phyloP scores from a whole-genome alignment of 2,113 vertebrate genomes.

The pig (Sus scrofa) region T2T-Sscrofa CM000823.6:2860501-2861000 shows the following conservation, averaged over 20 bases:
- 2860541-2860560: background rate
- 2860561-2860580: background rate
- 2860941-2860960: background rate
- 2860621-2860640: background rate
- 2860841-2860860: background rate
- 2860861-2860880: background rate
- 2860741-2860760: background rate
- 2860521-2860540: background rate
- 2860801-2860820: background rate
- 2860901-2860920: fast-evolving
- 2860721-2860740: background rate
- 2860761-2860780: background rate
- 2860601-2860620: background rate
- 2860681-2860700: background rate
- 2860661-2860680: background rate
- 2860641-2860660: background rate
- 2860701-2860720: background rate
- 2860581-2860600: fast-evolving
- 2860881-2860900: background rate
- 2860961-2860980: background rate
- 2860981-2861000: background rate
- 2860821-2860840: too few species aligned
- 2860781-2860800: too few species aligned
- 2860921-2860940: background rate
- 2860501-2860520: background rate